These are phyloP conservation scores for Gryllus longicercus DNA, from an alignment of 2,888 invertebrate genomes.

Conservation along the genomic window DNA sequence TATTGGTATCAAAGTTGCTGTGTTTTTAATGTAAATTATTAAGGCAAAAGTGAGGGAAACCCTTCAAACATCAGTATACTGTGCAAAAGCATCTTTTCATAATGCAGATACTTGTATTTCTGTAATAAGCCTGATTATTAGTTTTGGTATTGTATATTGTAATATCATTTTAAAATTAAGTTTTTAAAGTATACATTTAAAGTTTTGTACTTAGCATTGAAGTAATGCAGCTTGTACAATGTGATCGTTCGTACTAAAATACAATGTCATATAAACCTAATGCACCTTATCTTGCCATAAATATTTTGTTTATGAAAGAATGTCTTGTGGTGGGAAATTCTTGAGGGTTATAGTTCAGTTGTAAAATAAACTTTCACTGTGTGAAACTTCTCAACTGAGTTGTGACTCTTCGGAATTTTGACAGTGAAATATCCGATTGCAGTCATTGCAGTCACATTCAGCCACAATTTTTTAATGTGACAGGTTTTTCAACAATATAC, in stretches of 20 bases:
- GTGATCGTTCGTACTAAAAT: background rate
- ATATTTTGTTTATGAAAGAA: background rate
- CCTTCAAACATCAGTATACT: too few relatives aligned
- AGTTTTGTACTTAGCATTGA: background rate
- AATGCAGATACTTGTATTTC: too few relatives aligned
- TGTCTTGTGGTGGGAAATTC: background rate
- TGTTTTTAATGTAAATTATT: background rate
- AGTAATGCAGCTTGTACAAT: background rate
- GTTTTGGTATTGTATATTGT: too few relatives aligned
- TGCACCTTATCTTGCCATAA: background rate
- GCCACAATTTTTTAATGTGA: background rate
- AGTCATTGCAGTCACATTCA: too few relatives aligned
- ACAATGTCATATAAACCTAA: background rate
- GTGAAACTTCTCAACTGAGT: background rate
- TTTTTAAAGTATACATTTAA: background rate
- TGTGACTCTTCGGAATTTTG: background rate
- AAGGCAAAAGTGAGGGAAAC: too few relatives aligned
- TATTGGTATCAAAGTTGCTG: background rate
- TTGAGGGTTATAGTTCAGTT: constrained; percentile 1
- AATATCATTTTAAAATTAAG: background rate
- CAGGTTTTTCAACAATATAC: background rate
- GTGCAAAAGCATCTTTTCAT: too few relatives aligned
- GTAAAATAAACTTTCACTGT: background rate
- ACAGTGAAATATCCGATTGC: background rate
- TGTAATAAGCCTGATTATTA: too few relatives aligned